Evolutionary conservation across 2,888 invertebrate genomes (phyloP).

Genomic region (Perdita meconis): DNA sequence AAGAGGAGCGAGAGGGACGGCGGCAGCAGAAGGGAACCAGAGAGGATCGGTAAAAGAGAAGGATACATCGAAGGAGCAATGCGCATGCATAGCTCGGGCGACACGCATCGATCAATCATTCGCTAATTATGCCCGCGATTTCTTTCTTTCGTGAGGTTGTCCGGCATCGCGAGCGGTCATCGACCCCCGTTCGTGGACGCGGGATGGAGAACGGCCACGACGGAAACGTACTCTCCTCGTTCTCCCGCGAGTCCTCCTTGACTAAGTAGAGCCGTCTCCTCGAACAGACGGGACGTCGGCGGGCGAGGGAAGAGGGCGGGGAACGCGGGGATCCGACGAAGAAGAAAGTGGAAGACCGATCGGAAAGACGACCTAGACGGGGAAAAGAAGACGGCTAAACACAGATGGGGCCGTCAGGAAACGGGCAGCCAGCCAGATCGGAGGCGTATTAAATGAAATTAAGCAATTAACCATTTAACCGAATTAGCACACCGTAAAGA

Average conservation of each 20-base stretch:
- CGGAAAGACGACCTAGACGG: slow-evolving; percentile 44
- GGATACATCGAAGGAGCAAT: slow-evolving; percentile 70
- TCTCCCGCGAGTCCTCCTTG: slow-evolving; percentile 64
- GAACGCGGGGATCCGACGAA: slow-evolving; percentile 36
- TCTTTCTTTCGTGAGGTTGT: slow-evolving; percentile 79
- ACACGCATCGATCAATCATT: slow-evolving; percentile 83
- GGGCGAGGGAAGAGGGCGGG: slow-evolving; percentile 6
- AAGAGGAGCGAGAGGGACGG: slow-evolving; percentile 22
- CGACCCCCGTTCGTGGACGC: slow-evolving; percentile 69
- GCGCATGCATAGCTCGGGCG: slow-evolving; percentile 80
- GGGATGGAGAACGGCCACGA: slow-evolving; percentile 65
- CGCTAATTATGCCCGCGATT: slow-evolving; percentile 83
- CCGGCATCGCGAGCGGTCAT: slow-evolving; percentile 74
- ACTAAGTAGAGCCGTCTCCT: slow-evolving; percentile 56
- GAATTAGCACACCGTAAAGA: slow-evolving; percentile 79
- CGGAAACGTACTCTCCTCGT: slow-evolving; percentile 67
- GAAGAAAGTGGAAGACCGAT: slow-evolving; percentile 45
- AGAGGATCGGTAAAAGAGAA: slow-evolving; percentile 23
- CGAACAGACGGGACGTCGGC: slow-evolving; percentile 52
- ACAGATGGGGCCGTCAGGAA: slow-evolving; percentile 49
- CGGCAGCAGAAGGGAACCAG: slow-evolving; percentile 17
- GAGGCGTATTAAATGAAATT: slow-evolving; percentile 81
- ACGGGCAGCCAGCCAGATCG: slow-evolving; percentile 70
- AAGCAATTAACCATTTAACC: slow-evolving; percentile 83
- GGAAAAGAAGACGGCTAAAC: slow-evolving; percentile 20